These are phyloP conservation scores for Harlomillsia oculata DNA, from an alignment of 1,140 invertebrate species.

Conservation along the genomic window DNA sequence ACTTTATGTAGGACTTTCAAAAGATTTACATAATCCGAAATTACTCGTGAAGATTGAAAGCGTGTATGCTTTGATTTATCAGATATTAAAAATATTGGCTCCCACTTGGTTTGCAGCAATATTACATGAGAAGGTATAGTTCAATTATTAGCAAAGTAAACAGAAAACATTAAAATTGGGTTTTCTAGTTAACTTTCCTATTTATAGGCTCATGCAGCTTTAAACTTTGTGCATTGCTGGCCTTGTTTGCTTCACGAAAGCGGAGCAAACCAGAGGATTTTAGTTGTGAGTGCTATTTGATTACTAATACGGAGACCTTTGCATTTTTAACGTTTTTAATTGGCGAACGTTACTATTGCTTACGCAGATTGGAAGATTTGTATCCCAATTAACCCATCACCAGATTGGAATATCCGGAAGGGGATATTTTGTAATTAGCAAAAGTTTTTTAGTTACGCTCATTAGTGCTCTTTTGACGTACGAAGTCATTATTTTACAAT, in stretches of 20 bases:
- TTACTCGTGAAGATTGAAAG: constrained; percentile 13
- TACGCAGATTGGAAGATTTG: constrained; percentile 16
- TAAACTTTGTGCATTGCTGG: constrained; percentile 20
- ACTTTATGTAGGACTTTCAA: constrained; percentile 9
- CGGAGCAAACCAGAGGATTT: background rate
- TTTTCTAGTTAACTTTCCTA: background rate
- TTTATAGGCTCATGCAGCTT: constrained; percentile 13
- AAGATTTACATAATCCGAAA: constrained; percentile 8
- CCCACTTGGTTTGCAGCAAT: constrained; percentile 19
- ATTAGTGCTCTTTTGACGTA: constrained; percentile 22
- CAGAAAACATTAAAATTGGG: background rate
- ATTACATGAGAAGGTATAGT: constrained; percentile 19
- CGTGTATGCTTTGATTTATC: constrained; percentile 16
- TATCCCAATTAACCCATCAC: constrained; percentile 12
- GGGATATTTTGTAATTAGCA: constrained; percentile 21
- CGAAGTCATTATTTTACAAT: constrained; percentile 25
- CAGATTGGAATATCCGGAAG: constrained; percentile 19
- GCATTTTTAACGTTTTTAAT: background rate
- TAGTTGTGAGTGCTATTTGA: constrained; percentile 14
- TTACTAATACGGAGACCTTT: background rate
- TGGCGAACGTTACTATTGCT: background rate
- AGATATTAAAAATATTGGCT: constrained; percentile 16
- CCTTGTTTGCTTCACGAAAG: constrained; percentile 3
- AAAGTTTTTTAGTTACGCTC: constrained; percentile 21
- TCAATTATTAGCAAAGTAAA: background rate